Conservation (phyloP, 2,797 vertebrate genomes). For the Peromyscus melanophrys region DNA sequence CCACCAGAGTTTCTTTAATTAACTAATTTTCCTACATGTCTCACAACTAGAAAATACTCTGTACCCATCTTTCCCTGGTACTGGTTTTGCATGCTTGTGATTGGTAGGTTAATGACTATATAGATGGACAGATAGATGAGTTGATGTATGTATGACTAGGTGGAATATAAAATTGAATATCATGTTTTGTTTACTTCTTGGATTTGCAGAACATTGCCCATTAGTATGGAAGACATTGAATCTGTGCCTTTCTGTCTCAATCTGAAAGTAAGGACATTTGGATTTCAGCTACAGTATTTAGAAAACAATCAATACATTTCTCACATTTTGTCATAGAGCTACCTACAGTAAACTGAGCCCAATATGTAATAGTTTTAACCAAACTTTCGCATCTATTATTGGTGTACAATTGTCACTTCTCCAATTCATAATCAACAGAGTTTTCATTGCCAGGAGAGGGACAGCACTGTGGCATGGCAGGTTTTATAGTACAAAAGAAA, state of each 20-base stretch:
- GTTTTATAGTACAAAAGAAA: conserved; percentile 47
- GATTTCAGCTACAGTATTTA: neutral
- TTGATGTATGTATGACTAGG: neutral
- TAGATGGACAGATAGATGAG: no score
- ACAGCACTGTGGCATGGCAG: neutral
- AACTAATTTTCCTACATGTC: neutral
- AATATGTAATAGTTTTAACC: neutral
- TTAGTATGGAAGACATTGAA: neutral
- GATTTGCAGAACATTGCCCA: neutral
- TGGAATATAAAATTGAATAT: neutral
- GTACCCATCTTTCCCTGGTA: neutral
- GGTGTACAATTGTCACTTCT: neutral
- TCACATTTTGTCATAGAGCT: neutral
- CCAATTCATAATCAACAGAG: neutral
- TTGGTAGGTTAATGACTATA: neutral
- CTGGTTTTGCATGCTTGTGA: neutral
- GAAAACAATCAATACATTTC: neutral
- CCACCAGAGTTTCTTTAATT: neutral
- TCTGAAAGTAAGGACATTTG: conserved; percentile 25
- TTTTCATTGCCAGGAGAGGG: neutral
- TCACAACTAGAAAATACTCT: neutral
- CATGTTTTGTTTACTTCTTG: neutral
- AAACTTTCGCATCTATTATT: neutral
- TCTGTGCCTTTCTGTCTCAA: neutral
- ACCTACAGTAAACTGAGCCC: neutral